Evolutionary conservation across 2,888 invertebrate species (phyloP).

Genomic region (Cotesia congregata): DNA sequence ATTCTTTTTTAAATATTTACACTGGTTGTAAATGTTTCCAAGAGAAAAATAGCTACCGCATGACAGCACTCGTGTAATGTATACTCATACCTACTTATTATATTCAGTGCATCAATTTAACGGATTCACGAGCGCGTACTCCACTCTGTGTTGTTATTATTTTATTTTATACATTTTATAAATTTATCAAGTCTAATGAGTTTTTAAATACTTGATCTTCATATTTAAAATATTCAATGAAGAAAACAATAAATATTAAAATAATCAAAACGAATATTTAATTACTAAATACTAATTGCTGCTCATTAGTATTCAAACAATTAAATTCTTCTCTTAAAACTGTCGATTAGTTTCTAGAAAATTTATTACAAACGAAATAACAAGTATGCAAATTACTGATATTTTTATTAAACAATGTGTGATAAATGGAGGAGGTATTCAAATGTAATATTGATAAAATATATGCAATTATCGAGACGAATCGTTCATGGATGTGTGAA

Average conservation of each 20-base stretch:
- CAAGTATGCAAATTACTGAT: neutral
- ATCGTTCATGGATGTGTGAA: slow-evolving; percentile 32
- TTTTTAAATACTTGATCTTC: no score
- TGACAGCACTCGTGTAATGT: slow-evolving; percentile 25
- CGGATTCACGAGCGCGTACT: slow-evolving; percentile 40
- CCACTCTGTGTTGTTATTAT: slow-evolving; percentile 5
- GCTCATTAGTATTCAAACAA: no score
- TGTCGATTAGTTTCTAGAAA: no score
- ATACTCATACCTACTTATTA: slow-evolving; percentile 41
- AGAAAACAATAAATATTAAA: no score
- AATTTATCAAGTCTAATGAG: neutral
- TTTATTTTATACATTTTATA: neutral
- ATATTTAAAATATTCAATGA: no score
- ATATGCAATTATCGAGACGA: neutral
- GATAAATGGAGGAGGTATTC: neutral
- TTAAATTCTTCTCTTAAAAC: no score
- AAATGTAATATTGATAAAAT: neutral
- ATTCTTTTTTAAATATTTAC: neutral
- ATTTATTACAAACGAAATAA: neutral
- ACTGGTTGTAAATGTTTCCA: neutral
- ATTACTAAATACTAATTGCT: no score
- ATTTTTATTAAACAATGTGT: neutral
- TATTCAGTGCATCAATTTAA: slow-evolving; percentile 44
- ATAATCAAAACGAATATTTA: no score
- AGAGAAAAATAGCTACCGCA: slow-evolving; percentile 24